A percentile compares a stretch with the other conserved stretches of the same genome.
These are phyloP conservation scores for Abramis brama DNA, from an alignment of 2,113 vertebrate genomes.

Conservation along the genomic window DNA sequence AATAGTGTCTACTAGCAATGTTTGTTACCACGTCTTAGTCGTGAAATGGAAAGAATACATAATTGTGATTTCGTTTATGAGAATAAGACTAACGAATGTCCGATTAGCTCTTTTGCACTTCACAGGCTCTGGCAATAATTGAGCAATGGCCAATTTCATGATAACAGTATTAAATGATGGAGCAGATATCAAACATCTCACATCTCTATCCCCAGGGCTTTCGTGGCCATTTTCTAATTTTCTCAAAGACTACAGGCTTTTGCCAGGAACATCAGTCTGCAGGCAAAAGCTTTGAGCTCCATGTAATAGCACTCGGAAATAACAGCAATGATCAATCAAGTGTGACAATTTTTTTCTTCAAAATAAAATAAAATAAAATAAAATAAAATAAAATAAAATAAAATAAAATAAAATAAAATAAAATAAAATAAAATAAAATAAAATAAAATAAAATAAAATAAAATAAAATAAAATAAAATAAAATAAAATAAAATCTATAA, in stretches of 20 bases:
- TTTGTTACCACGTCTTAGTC: background rate
- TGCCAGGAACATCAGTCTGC: conserved; percentile 25
- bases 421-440: no score
- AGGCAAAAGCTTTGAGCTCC: conserved; percentile 29
- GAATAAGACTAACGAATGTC: conserved; percentile 40
- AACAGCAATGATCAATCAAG: conserved; percentile 50
- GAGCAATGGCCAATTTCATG: conserved; percentile 34
- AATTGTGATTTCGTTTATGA: background rate
- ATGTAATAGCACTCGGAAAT: conserved; percentile 17
- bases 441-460: no score
- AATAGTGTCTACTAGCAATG: background rate
- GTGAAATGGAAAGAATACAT: background rate
- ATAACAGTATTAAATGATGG: conserved; percentile 54
- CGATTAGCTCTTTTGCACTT: conserved; percentile 46
- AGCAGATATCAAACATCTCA: conserved; percentile 29
- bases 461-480: no score
- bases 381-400: background rate
- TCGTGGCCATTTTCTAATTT: conserved; percentile 45
- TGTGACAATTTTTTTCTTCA: conserved; percentile 20
- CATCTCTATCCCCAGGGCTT: background rate
- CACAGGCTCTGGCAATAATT: conserved; percentile 21
- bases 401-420: no score
- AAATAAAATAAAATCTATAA: no score
- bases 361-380: background rate
- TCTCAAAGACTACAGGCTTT: conserved; percentile 38